Evolutionary conservation across 2,113 vertebrate genomes (phyloP).

Genomic region (Leptobrachium leishanense): DNA sequence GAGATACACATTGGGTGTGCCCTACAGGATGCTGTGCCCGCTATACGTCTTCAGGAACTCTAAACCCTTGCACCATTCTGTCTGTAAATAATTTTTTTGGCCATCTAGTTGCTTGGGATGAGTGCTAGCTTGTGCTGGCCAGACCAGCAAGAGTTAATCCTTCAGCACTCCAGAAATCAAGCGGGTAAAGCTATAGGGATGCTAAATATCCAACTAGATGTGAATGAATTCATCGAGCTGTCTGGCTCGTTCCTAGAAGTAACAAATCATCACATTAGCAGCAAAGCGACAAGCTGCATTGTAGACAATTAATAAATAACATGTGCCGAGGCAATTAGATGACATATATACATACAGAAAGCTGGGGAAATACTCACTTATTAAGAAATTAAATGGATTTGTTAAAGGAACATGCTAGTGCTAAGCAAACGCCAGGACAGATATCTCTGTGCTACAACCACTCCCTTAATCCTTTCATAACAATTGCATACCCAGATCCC

Average conservation of each 20-base stretch:
- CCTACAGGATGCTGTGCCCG: not conserved
- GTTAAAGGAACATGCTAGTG: not conserved
- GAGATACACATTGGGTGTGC: not conserved
- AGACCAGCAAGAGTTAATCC: constrained; percentile 15
- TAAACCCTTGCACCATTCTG: too few relatives aligned
- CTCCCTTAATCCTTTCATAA: not conserved
- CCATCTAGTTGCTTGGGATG: not conserved
- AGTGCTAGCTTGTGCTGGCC: not conserved
- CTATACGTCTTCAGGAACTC: not conserved
- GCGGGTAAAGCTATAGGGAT: constrained; percentile 9
- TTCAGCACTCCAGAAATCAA: constrained; percentile 4
- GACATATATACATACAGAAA: not conserved
- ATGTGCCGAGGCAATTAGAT: not conserved
- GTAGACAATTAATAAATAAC: not conserved
- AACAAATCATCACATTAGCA: constrained; percentile 16
- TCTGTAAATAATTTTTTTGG: too few relatives aligned
- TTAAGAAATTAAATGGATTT: not conserved
- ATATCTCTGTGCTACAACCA: not conserved
- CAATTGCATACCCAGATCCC: too few relatives aligned
- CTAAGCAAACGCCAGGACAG: not conserved
- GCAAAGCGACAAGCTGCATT: not conserved
- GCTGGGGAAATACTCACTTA: not conserved
- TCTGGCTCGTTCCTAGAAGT: constrained; percentile 15
- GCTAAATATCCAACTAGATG: constrained; percentile 39
- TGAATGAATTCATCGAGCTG: constrained; percentile 37